Evolutionary conservation across 2,888 invertebrate species (phyloP).

Genomic region (Sicus ferrugineus): DNA sequence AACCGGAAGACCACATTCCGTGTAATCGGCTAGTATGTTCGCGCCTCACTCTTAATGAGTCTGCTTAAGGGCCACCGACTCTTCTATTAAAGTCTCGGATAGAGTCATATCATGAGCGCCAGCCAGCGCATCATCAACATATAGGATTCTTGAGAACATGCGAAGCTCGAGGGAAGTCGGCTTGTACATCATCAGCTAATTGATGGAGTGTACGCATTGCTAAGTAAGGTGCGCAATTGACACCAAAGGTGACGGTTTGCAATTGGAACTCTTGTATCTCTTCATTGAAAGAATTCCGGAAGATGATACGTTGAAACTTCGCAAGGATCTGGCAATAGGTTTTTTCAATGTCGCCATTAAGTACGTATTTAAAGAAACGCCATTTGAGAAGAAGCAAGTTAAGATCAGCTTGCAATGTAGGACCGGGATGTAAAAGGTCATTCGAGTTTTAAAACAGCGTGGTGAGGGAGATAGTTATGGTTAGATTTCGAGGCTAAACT

Average conservation of each 20-base stretch:
- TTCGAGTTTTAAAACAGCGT: conserved; percentile 34
- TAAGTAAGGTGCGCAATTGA: conserved; percentile 35
- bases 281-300: conserved; percentile 31
- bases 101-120: no score
- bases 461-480: neutral
- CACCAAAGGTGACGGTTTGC: conserved; percentile 39
- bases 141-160: no score
- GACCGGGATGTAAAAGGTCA: conserved; percentile 41
- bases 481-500: neutral
- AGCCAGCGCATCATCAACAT: no score
- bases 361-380: conserved; percentile 39
- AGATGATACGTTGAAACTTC: conserved; percentile 44
- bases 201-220: conserved; percentile 37
- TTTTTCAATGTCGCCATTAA: conserved; percentile 45
- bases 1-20: no score
- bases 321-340: conserved; percentile 45
- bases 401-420: conserved; percentile 45
- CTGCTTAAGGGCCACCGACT: no score
- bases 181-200: conserved; percentile 34
- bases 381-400: conserved; percentile 41
- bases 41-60: no score
- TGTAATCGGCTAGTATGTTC: no score
- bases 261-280: conserved; percentile 34
- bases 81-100: no score
- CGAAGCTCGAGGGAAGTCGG: conserved; percentile 25